phyloP scores from a whole-genome alignment of 2,113 vertebrate species.

The Hippocampus zosterae region DNA sequence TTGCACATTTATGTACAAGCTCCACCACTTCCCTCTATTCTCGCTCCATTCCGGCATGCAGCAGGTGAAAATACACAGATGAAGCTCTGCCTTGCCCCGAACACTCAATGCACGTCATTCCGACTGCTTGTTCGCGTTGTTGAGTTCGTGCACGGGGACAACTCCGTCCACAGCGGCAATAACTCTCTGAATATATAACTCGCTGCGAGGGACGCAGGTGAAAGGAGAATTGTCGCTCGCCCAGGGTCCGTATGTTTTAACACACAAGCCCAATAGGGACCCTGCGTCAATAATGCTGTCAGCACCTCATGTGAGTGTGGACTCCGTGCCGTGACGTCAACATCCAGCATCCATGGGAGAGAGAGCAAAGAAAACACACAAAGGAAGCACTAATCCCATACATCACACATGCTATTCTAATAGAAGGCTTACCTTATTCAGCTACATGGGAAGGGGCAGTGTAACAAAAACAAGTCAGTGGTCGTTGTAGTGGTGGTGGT shows the following conservation, averaged over 20 bases:
- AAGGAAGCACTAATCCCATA: slow-evolving; percentile 5
- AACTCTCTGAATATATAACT: slow-evolving; percentile 61
- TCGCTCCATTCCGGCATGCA: neutral
- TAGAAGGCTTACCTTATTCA: neutral
- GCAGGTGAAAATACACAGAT: slow-evolving; percentile 18
- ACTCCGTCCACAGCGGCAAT: slow-evolving; percentile 50
- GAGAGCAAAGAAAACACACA: slow-evolving; percentile 57
- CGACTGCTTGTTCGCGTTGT: slow-evolving; percentile 63
- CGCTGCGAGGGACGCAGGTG: slow-evolving; percentile 46
- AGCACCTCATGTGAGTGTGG: slow-evolving; percentile 36
- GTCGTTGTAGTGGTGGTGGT: neutral
- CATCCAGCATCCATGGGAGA: slow-evolving; percentile 62
- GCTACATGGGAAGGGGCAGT: neutral
- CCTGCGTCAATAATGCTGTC: slow-evolving; percentile 55
- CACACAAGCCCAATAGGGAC: slow-evolving; percentile 38
- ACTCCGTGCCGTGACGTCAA: slow-evolving; percentile 33
- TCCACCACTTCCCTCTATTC: slow-evolving; percentile 20
- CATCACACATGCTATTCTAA: neutral
- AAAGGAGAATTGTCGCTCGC: slow-evolving; percentile 33
- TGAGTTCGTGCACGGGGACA: slow-evolving; percentile 50
- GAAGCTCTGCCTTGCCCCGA: neutral
- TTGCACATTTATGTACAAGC: slow-evolving; percentile 69
- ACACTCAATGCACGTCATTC: slow-evolving; percentile 42
- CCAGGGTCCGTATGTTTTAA: slow-evolving; percentile 41
- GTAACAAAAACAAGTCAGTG: neutral